Evolutionary conservation across 2,888 invertebrate species (phyloP).

Genomic region (Elegia similella): DNA sequence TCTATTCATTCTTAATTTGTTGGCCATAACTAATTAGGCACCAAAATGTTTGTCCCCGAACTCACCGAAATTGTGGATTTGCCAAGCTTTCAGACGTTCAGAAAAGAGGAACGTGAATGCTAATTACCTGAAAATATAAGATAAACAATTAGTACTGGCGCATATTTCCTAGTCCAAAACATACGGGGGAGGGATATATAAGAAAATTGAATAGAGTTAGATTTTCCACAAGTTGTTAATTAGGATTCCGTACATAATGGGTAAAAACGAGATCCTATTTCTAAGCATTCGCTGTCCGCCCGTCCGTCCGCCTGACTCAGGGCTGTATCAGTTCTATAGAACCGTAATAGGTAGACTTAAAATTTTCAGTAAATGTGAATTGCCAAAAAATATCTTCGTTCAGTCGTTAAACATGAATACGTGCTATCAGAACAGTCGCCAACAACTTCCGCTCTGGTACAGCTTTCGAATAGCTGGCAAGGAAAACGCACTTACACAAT

Average conservation of each 20-base stretch:
- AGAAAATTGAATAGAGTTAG: neutral
- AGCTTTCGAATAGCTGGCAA: neutral
- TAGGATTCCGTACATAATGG: too few relatives aligned
- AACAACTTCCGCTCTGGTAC: neutral
- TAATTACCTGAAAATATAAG: constrained; percentile 78
- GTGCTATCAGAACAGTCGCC: neutral
- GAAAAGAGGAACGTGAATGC: constrained; percentile 74
- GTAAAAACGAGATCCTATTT: too few relatives aligned
- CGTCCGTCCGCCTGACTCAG: too few relatives aligned
- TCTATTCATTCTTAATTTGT: constrained; percentile 27
- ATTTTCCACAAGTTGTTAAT: too few relatives aligned
- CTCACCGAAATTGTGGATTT: constrained; percentile 69
- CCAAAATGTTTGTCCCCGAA: constrained; percentile 60
- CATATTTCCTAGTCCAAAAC: neutral
- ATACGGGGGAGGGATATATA: neutral
- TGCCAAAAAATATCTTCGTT: too few relatives aligned
- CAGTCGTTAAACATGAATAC: neutral
- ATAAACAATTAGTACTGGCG: constrained; percentile 54
- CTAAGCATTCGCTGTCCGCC: too few relatives aligned
- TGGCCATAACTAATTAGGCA: constrained; percentile 51
- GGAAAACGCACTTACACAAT: too few relatives aligned
- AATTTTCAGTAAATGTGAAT: too few relatives aligned
- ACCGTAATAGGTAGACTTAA: too few relatives aligned
- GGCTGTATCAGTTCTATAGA: too few relatives aligned
- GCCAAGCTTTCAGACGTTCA: constrained; percentile 69